Evolutionary conservation across 2,888 invertebrate genomes (phyloP), one percentile per base, ranked within the genome.

Genomic region (Antitype chi): DNA sequence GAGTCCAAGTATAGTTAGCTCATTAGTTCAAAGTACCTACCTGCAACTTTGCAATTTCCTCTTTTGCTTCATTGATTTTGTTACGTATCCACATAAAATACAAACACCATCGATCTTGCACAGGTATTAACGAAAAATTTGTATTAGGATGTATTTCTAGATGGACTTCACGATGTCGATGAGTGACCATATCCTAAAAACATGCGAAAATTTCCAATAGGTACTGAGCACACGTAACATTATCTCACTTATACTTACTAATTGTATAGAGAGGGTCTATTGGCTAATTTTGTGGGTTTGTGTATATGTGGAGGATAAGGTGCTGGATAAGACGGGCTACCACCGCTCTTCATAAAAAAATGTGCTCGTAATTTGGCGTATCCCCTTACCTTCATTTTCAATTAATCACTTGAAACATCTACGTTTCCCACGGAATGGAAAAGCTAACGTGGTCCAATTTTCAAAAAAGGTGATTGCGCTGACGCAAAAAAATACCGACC

Each of bases 51-150:
- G 81, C 85, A 20, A 93, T 85, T 47, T 90, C 67, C 5, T 83
- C 72, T 81, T 89, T 91, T 3, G 90, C 76, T 47, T 83, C 72
- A 5, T 82, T 63, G 5, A 89, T 80, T 52, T 86, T 75, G n/a
- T 80, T 72, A 20, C 88, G 85, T 57, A 90, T 89, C 95, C 95
- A 95, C 71, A 75, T 90, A 75, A 93, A 95, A 83, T 96, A 96
- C 66, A 94, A 74, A 25, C 87, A 82, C 96, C 96, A 96, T 62
- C 96, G 93, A 49, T 94, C 89, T 69, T 83, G 67, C 0, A 64
- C 13, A 25, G 78, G 67, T 11, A 92, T 88, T 15, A 28, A 32
- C 4, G 81, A 80, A 75, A 88, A 88, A 69, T 87, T 53, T 17
- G 88, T 88, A 5, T 8, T 11, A 11, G 4, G 0, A 62, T 66